These are phyloP conservation scores for Rhizomys pruinosus DNA, from an alignment of 2,113 vertebrate species.

Conservation along the genomic window DNA sequence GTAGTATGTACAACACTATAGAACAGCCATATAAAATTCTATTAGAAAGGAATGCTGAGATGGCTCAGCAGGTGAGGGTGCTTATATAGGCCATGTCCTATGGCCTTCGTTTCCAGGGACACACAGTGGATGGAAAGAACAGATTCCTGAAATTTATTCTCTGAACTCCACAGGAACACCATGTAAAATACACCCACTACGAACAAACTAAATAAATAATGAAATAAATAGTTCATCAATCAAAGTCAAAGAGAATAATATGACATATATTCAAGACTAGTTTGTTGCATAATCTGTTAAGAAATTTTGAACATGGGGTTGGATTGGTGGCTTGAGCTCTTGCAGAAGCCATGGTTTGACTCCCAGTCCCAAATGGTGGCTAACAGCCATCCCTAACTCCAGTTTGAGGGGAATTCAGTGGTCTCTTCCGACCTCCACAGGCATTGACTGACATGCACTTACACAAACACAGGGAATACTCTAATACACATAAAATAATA, in stretches of 20 bases:
- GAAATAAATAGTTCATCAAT: background rate
- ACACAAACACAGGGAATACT: too few species aligned
- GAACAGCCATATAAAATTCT: background rate
- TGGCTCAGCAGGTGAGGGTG: background rate
- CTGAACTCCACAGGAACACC: background rate
- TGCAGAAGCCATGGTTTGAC: too few species aligned
- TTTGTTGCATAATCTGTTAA: slow-evolving; percentile 12
- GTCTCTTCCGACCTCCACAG: too few species aligned
- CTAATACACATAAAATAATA: too few species aligned
- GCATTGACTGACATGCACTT: too few species aligned
- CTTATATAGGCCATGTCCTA: background rate
- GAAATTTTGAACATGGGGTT: background rate
- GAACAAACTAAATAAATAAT: background rate
- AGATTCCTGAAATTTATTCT: background rate
- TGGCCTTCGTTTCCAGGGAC: background rate
- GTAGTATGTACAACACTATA: background rate
- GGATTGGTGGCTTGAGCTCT: too few species aligned
- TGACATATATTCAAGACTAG: background rate
- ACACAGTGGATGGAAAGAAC: background rate
- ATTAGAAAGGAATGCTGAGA: background rate
- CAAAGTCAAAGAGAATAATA: background rate
- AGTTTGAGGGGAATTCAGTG: too few species aligned
- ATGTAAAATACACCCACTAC: background rate
- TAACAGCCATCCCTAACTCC: too few species aligned
- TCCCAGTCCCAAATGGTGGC: too few species aligned